Conservation (phyloP, 2,797 vertebrate genomes). For the Dicrostonyx torquatus region DNA sequence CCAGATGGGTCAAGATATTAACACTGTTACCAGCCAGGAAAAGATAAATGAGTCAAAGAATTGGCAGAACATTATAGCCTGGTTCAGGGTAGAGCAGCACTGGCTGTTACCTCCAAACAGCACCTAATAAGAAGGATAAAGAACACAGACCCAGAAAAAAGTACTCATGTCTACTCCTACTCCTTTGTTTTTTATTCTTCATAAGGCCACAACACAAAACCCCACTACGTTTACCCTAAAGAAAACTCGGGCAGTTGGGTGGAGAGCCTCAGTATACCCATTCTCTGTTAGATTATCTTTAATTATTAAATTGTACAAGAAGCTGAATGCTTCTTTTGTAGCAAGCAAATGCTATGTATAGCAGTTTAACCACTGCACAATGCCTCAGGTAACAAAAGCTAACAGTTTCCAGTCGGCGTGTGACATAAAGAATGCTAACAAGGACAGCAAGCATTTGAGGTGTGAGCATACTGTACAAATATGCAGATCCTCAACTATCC, state of each 20-base stretch:
- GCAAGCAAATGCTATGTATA: constrained; percentile 4
- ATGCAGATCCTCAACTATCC: constrained; percentile 52
- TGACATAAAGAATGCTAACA: constrained; percentile 57
- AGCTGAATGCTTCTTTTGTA: not conserved
- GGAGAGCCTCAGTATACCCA: constrained; percentile 13
- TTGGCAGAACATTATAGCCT: not conserved
- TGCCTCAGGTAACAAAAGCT: constrained; percentile 61
- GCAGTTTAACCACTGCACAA: constrained; percentile 58
- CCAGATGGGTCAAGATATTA: not conserved
- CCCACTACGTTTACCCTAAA: not conserved
- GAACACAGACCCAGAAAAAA: constrained; percentile 37
- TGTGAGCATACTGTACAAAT: constrained; percentile 44
- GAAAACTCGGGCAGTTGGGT: not conserved
- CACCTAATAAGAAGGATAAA: not conserved
- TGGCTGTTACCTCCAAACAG: not conserved
- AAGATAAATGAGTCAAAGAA: not conserved
- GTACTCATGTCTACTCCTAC: not conserved
- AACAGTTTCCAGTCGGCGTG: constrained; percentile 56
- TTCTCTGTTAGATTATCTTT: constrained; percentile 37
- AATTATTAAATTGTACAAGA: constrained; percentile 54
- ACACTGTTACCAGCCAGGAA: not conserved
- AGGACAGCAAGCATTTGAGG: constrained; percentile 44
- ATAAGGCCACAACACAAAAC: not conserved
- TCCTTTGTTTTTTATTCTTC: not conserved
- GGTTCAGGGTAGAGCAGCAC: not conserved